Conservation (phyloP, 2,888 invertebrate genomes). For the Invenusta paracnida region DNA sequence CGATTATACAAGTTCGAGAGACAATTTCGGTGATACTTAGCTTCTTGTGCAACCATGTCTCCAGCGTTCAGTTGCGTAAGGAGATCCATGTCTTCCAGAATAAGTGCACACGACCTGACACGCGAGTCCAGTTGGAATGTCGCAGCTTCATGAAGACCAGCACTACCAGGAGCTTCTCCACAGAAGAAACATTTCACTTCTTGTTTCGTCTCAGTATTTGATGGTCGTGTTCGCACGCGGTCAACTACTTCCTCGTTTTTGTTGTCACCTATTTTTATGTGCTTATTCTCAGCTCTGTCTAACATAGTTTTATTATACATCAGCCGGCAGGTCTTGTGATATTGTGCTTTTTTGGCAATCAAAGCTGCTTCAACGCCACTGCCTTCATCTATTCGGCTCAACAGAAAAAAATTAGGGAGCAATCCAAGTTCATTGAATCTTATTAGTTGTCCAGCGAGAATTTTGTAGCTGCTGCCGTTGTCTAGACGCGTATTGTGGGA, state of each 20-base stretch:
- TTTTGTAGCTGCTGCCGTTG: too few relatives aligned
- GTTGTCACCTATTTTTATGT: neutral
- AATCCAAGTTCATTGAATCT: neutral
- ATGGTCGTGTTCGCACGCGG: neutral
- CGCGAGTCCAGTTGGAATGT: neutral
- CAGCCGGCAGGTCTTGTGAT: neutral
- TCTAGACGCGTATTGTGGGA: too few relatives aligned
- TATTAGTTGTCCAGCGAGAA: too few relatives aligned
- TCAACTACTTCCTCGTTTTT: neutral
- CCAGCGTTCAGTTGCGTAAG: constrained; percentile 3
- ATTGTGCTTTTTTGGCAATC: neutral
- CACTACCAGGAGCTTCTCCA: neutral
- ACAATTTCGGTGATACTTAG: constrained; percentile 6
- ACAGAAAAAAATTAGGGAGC: neutral
- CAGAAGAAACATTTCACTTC: neutral
- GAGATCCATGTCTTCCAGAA: neutral
- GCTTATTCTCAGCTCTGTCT: neutral
- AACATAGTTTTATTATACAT: neutral
- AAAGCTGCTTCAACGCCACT: neutral
- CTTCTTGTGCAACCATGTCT: neutral
- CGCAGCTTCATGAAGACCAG: neutral
- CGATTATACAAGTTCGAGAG: neutral
- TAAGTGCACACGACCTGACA: neutral
- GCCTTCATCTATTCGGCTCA: neutral
- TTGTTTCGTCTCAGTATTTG: neutral